Evolutionary conservation across 1,140 invertebrate species (phyloP), one percentile per base, ranked within the genome.

Genomic region (Liolophura sinensis): DNA sequence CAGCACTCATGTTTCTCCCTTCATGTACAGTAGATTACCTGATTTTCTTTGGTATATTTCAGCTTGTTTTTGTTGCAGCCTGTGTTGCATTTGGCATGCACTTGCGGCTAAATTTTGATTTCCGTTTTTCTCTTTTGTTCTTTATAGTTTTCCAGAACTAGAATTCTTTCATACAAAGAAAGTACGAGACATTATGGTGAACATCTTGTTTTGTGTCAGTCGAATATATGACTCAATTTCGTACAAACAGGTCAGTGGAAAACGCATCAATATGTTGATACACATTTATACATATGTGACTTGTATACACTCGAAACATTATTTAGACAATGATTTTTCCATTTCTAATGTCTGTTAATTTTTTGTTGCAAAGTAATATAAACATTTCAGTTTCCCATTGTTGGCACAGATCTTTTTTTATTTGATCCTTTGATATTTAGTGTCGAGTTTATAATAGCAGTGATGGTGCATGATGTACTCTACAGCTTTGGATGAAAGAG

Each of bases 121-220:
- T 62, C 55, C 25, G 63, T 59, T 65, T 66, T 73, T 46, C 62
- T 54, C 69, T 25, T 64, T 72, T 6, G 60, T 54, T 62, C 62
- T 27, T 67, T 80, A 67, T 65, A 86, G 84, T 31, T 92, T 92
- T 79, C 91, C 92, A 0, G 90, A 91, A 65, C 87, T 92, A 48
- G 85, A 89, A 31, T 92, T 92, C 79, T 93, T 92, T 79, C 86
- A 91, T 49, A 86, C 86, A 22, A 77, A 85, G 20, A 63, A 77
- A 20, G 88, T 92, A 20, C 90, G 91, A 78, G 87, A 89, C 65
- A 80, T 88, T 50, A 91, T 93, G 90, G 86, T 89, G 56, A 85
- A 86, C 72, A 84, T 91, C 48, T 77, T 91, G 61, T 91, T 91
- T 78, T 88, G 87, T 74, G 92, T 90, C 85, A 89, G 90, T 0